Base-by-base conservation (phyloP, 2,888 invertebrate species). In the Nudaria mundana region DNA sequence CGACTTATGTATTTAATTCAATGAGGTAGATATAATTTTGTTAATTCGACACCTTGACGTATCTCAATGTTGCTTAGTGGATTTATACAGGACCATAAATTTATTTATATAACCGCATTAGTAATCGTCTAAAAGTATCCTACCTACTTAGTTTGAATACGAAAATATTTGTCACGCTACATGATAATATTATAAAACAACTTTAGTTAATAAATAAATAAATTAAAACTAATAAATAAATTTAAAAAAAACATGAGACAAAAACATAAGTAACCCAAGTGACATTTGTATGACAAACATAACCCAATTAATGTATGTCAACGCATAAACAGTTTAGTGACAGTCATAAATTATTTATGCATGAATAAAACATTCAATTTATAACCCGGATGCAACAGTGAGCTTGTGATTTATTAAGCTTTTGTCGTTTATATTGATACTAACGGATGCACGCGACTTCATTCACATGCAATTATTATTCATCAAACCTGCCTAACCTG, bases 371-470 rank as follows among this genome's bases (percentile, higher is more conserved):
- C 49, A 36, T 47, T 50, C 38, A 45, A 56, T 53, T 53, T 51
- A 56, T 37, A 53, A 53, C 44, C 37, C 51, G 57, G 53, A 53
- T 53, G 47, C 50, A 15, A 31, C 24, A 44, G 44, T 56, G 44
- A 53, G 34, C 39, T 16, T 7, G 30, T 56, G 53, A 56, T 53
- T 56, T 56, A 56, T 50, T 30, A 39, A 37, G 29, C 34, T 41
- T 42, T 34, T 24, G 40, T 48, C 48, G 23, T 26, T 12, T 35
- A 32, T 33, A 33, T 32, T 20, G 14, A 31, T 15, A 38, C 20
- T 12, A 10, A n/a, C n/a, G n/a, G n/a, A n/a, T n/a, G n/a, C n/a
- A n/a, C n/a, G n/a, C n/a, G n/a, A n/a, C n/a, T n/a, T n/a, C n/a
- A n/a, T n/a, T n/a, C n/a, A n/a, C n/a, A n/a, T n/a, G n/a, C n/a